phyloP scores from a whole-genome alignment of 2,888 invertebrate genomes.

The Adineta ricciae region DNA sequence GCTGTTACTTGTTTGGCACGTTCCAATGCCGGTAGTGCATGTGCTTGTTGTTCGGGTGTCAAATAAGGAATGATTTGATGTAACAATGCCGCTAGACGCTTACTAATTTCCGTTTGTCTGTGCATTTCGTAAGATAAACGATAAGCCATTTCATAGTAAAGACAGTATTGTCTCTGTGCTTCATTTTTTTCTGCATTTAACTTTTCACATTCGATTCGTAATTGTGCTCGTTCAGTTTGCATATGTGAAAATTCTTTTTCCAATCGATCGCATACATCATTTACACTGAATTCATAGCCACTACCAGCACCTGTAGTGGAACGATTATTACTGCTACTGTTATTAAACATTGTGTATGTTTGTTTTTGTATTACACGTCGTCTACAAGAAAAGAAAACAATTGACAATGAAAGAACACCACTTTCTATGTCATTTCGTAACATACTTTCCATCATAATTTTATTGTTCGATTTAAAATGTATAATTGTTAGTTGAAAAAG shows the following conservation, averaged over 20 bases:
- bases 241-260: constrained; percentile 33
- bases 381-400: background rate
- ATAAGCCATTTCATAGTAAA: constrained; percentile 90
- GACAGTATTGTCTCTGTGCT: constrained; percentile 88
- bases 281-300: constrained; percentile 10
- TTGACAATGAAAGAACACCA: background rate
- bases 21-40: constrained; percentile 87
- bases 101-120: constrained; percentile 93
- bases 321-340: background rate
- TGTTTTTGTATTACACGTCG: too few relatives aligned
- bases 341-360: background rate
- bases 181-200: constrained; percentile 91
- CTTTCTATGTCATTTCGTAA: background rate
- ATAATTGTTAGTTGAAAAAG: background rate
- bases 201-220: constrained; percentile 94
- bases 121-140: constrained; percentile 89
- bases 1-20: constrained; percentile 90
- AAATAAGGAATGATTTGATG: constrained; percentile 89
- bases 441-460: background rate
- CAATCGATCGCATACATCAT: constrained; percentile 31
- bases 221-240: constrained; percentile 28
- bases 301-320: background rate
- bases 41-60: constrained; percentile 75
- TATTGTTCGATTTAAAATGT: background rate
- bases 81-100: constrained; percentile 86